phyloP scores from a whole-genome alignment of 2,888 invertebrate species.

The Cheilosia scutellata region DNA sequence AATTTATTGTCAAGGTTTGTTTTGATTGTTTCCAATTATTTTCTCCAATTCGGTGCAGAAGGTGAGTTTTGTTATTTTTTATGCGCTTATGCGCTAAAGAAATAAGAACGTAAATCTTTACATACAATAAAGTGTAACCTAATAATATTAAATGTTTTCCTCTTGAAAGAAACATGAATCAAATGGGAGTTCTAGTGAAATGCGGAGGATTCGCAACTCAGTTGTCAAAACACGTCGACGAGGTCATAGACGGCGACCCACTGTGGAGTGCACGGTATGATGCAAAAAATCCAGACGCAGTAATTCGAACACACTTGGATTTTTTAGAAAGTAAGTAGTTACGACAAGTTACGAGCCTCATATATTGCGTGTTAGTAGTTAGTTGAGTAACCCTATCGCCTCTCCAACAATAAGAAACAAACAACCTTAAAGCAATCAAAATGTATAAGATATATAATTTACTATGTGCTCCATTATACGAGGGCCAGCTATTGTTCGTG shows the following conservation, averaged over 20 bases:
- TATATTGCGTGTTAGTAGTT: slow-evolving; percentile 36
- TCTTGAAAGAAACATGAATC: slow-evolving; percentile 19
- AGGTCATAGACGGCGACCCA: slow-evolving; percentile 92
- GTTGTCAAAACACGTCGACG: slow-evolving; percentile 89
- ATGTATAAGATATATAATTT: slow-evolving; percentile 13
- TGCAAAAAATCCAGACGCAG: slow-evolving; percentile 90
- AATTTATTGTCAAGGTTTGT: slow-evolving; percentile 62
- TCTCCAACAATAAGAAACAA: background rate
- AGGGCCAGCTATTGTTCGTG: slow-evolving; percentile 18
- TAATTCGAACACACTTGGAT: slow-evolving; percentile 91
- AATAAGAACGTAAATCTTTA: background rate
- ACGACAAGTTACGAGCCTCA: background rate
- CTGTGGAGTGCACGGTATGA: slow-evolving; percentile 95
- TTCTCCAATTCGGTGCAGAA: slow-evolving; percentile 29
- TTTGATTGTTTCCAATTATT: slow-evolving; percentile 58
- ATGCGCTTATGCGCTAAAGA: slow-evolving; percentile 5
- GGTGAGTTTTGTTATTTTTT: slow-evolving; percentile 25
- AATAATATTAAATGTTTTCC: background rate
- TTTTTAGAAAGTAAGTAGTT: slow-evolving; percentile 88
- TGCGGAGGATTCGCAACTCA: slow-evolving; percentile 93
- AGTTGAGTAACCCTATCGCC: background rate
- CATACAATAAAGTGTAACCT: background rate
- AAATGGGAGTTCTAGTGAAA: slow-evolving; percentile 84
- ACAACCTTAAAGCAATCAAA: slow-evolving; percentile 17
- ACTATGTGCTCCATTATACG: background rate